A percentile compares a stretch with the other conserved stretches of the same genome.
Evolutionary conservation across 2,797 vertebrate species (phyloP).

Genomic region (Sarcoramphus papa): DNA sequence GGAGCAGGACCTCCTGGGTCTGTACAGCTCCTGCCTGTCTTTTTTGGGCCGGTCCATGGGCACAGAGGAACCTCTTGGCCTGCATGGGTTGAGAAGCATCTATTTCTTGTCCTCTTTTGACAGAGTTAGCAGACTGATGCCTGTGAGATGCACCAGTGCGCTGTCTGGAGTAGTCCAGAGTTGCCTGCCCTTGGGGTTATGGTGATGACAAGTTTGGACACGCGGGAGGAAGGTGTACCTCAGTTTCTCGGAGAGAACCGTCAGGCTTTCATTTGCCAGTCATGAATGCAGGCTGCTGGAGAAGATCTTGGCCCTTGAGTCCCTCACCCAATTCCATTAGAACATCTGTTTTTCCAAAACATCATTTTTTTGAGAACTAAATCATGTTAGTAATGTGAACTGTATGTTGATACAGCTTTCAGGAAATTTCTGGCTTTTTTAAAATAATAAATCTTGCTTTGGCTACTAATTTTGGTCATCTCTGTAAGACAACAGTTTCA

Average conservation of each 20-base stretch:
- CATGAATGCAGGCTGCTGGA: background rate
- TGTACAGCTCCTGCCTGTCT: background rate
- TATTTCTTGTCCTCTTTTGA: background rate
- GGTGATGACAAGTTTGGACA: background rate
- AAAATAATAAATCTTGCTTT: background rate
- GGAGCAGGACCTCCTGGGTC: background rate
- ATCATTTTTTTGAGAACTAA: background rate
- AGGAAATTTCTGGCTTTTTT: background rate
- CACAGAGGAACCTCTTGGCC: background rate
- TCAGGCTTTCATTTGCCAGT: background rate
- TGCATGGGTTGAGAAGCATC: background rate
- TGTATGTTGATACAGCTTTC: background rate
- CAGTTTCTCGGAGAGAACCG: background rate
- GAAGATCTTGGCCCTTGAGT: background rate
- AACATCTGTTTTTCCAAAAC: background rate
- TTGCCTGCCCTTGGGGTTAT: background rate
- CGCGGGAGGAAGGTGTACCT: fast-evolving
- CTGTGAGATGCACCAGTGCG: fast-evolving
- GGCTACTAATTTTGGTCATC: background rate
- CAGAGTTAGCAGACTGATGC: background rate
- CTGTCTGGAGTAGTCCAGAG: background rate
- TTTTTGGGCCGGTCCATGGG: background rate
- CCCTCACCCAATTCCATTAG: background rate
- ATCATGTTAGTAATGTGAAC: fast-evolving
- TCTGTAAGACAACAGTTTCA: background rate